A percentile compares a stretch with the other conserved stretches of the same genome.
These are phyloP conservation scores for Callospermophilus lateralis DNA, from an alignment of 2,113 vertebrate genomes.

Conservation along the genomic window DNA sequence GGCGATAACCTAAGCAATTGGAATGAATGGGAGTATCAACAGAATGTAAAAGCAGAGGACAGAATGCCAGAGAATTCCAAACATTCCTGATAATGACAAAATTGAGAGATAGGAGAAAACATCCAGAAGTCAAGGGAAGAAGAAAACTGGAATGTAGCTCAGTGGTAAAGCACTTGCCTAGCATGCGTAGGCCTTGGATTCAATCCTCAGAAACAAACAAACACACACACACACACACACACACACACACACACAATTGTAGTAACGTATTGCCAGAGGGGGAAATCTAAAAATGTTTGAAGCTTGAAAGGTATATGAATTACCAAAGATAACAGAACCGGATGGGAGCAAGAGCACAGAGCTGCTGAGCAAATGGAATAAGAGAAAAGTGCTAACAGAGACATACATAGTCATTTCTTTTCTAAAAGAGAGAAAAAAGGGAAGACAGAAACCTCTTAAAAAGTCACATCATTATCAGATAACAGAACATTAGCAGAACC, in stretches of 20 bases:
- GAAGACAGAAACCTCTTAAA: not conserved
- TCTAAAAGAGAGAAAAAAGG: not conserved
- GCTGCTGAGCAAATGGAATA: not conserved
- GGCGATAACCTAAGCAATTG: conserved; percentile 7
- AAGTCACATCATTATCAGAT: not conserved
- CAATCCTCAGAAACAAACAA: too few relatives aligned
- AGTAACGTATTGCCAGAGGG: not conserved
- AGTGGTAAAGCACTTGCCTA: too few relatives aligned
- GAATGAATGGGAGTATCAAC: conserved; percentile 41
- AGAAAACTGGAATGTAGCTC: not conserved
- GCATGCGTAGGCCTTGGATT: too few relatives aligned
- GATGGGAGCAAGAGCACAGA: not conserved
- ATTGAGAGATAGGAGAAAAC: not conserved
- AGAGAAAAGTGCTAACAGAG: not conserved
- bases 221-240: too few relatives aligned
- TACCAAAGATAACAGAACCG: not conserved
- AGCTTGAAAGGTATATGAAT: not conserved
- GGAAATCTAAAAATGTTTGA: not conserved
- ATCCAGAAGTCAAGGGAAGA: conserved; percentile 25
- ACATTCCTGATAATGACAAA: conserved; percentile 43
- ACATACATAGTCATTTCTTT: not conserved
- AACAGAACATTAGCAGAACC: not conserved
- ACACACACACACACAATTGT: too few relatives aligned
- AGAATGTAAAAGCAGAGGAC: conserved; percentile 13
- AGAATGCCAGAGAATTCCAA: conserved; percentile 40